Evolutionary conservation across 2,888 invertebrate genomes (phyloP).

Genomic region (Xanthia icteritia): DNA sequence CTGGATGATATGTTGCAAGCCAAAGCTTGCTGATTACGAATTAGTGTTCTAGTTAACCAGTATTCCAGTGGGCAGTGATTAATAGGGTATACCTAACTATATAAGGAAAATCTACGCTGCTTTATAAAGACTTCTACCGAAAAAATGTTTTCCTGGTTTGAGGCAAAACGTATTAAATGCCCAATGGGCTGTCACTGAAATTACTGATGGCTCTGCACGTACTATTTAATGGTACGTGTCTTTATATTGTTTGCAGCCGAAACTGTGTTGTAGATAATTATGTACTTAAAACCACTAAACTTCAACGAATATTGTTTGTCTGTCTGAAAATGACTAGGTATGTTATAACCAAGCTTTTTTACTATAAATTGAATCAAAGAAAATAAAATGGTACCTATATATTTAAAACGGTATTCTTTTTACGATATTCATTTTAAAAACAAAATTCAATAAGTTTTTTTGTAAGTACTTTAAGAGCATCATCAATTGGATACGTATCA

Average conservation of each 20-base stretch:
- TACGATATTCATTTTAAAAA: neutral
- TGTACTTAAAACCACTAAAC: neutral
- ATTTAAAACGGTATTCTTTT: neutral
- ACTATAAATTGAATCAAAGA: neutral
- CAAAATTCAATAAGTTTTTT: neutral
- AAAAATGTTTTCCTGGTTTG: conserved; percentile 7
- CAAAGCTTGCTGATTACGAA: neutral
- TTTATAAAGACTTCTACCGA: conserved; percentile 5
- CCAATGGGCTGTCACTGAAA: conserved; percentile 7
- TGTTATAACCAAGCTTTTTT: neutral
- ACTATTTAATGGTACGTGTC: conserved; percentile 13
- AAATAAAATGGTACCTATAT: neutral
- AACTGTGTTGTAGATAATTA: neutral
- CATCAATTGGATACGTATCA: conserved; percentile 16
- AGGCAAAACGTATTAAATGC: neutral
- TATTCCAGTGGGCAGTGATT: no score
- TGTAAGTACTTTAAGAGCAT: neutral
- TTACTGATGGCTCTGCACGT: conserved; percentile 7
- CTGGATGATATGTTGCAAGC: neutral
- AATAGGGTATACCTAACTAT: neutral
- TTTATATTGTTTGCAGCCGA: conserved; percentile 3
- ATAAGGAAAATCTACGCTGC: neutral
- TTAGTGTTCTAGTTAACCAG: no score
- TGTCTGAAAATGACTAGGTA: neutral
- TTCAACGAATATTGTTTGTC: neutral